Evolutionary conservation across 2,888 invertebrate species (phyloP), one percentile per base, ranked within the genome.

Genomic region (Nomada fucata): DNA sequence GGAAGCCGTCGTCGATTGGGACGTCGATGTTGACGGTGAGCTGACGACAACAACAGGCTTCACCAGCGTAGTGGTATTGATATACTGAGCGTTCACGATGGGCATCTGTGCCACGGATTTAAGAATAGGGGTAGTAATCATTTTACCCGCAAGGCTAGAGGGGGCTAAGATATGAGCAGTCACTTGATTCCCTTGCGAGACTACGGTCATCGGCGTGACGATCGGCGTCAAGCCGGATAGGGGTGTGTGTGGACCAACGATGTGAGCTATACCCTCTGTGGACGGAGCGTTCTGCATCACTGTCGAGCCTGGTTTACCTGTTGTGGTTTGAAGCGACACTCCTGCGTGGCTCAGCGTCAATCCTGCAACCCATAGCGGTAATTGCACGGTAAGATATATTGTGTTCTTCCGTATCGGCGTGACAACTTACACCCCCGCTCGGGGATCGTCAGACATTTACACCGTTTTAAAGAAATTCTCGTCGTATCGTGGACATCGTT

Each of bases 21-120:
- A 83, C 36, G 89, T 83, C 11, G 91, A 89, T 44, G 90, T 92
- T 44, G 94, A 93, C 73, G 94, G 92, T 11, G 95, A 94, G 89
- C 95, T 95, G 44, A 96, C 96, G 76, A 96, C 96, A 71, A 96
- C 96, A 61, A 96, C 95, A 1, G 96, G 96, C 92, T 96, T 96
- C 65, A 96, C 95, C 78, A 96, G 94, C 79, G 95, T 94, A 63
- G 95, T 94, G 47, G 95, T 94, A 91, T 95, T 95, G 78, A 96
- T 94, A 94, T 96, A 96, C 94, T 96, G 96, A 86, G 96, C 95
- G 93, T 95, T 96, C 84, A 96, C 95, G 74, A 96, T 94, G 77
- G 96, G 95, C 89, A 96, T 95, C 80, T 95, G 94, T 79, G 95
- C 95, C 74, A 94, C 94, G 70, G 95, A 94, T 88, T 95, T 95